These are phyloP conservation scores for Nycticryphes semicollaris DNA, from an alignment of 2,113 vertebrate genomes.

Conservation along the genomic window DNA sequence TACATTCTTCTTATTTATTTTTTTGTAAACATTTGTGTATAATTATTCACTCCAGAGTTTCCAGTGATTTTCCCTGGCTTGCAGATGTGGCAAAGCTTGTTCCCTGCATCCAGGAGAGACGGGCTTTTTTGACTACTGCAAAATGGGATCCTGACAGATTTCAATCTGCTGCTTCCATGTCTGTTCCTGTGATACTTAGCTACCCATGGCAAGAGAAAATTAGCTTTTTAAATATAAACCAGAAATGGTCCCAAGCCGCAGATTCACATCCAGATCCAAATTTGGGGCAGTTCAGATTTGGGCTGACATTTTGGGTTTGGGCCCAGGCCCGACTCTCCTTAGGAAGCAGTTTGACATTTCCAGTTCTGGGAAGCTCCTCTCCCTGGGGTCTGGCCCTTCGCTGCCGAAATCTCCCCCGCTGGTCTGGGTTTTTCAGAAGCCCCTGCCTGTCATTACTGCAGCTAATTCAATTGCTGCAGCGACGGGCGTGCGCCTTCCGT, in stretches of 20 bases:
- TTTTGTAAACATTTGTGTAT: constrained; percentile 60
- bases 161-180: neutral
- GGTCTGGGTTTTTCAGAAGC: neutral
- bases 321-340: constrained; percentile 1
- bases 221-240: constrained; percentile 44
- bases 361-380: constrained; percentile 39
- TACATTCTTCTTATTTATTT: constrained; percentile 46
- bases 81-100: constrained; percentile 8
- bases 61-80: constrained; percentile 45
- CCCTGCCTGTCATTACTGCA: neutral
- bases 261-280: constrained; percentile 49
- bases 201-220: constrained; percentile 36
- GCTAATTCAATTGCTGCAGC: neutral
- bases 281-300: constrained; percentile 22
- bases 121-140: neutral
- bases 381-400: neutral
- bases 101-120: neutral
- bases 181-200: neutral
- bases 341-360: constrained; percentile 46
- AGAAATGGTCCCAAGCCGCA: constrained; percentile 47
- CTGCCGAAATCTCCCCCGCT: constrained; percentile 1
- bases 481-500: neutral
- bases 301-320: constrained; percentile 47
- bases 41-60: constrained; percentile 61
- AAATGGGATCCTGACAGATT: constrained; percentile 16